Percentiles rank a stretch among this genome's conserved stretches.
phyloP scores from a whole-genome alignment of 1,140 invertebrate genomes.

The Sycophaga agraensis region DNA sequence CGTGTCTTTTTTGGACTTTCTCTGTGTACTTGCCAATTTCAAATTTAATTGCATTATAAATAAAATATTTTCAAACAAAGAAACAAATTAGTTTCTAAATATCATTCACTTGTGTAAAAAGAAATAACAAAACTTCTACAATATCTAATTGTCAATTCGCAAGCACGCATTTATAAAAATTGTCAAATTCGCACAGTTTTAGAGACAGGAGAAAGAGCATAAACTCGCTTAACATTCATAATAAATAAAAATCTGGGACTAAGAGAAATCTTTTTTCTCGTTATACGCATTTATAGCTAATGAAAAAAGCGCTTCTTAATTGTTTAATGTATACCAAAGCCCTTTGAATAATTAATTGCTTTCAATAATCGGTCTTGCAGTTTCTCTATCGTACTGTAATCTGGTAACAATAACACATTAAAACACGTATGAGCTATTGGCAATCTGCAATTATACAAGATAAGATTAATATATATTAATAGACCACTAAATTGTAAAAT shows the following conservation, averaged over 20 bases:
- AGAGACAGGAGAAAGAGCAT: slow-evolving; percentile 30
- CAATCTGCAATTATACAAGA: slow-evolving; percentile 56
- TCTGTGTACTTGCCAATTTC: slow-evolving; percentile 17
- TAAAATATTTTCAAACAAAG: not conserved
- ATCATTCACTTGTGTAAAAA: not conserved
- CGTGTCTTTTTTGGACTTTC: slow-evolving; percentile 38
- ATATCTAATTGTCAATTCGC: slow-evolving; percentile 9
- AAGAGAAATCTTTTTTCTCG: slow-evolving; percentile 12
- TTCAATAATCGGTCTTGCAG: slow-evolving; percentile 84
- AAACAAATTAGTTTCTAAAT: not conserved
- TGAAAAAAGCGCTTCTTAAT: slow-evolving; percentile 11
- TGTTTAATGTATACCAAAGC: slow-evolving; percentile 78
- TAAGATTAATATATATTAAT: not conserved
- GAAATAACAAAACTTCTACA: not conserved
- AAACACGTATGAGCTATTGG: slow-evolving; percentile 94
- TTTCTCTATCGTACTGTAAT: slow-evolving; percentile 82
- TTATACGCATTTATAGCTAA: slow-evolving; percentile 14
- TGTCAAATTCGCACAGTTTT: slow-evolving; percentile 36
- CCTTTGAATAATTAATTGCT: slow-evolving; percentile 87
- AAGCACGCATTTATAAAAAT: slow-evolving; percentile 26
- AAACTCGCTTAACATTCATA: slow-evolving; percentile 29
- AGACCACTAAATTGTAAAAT: not conserved
- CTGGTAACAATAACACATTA: slow-evolving; percentile 90
- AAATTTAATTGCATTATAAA: slow-evolving; percentile 11
- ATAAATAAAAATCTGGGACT: slow-evolving; percentile 31